Evolutionary conservation across 2,797 vertebrate species (phyloP).

Genomic region (Halcyon badia): DNA sequence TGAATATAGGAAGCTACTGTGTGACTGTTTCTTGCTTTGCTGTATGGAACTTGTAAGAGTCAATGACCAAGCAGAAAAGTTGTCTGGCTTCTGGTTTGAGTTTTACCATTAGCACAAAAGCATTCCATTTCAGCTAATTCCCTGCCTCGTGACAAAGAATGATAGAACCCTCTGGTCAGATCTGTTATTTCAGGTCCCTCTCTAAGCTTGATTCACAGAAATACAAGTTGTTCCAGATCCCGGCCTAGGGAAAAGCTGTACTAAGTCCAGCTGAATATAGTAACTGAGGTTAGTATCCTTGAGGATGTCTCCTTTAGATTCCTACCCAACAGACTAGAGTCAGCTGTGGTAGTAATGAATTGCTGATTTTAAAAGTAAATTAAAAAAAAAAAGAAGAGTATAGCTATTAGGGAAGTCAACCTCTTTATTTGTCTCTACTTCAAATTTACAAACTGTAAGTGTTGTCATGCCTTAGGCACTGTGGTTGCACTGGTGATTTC

Average conservation of each 20-base stretch:
- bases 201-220: neutral
- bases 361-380: neutral
- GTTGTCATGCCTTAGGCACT: neutral
- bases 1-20: neutral
- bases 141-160: neutral
- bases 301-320: neutral
- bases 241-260: neutral
- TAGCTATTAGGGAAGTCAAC: neutral
- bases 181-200: neutral
- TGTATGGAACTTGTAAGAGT: neutral
- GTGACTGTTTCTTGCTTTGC: neutral
- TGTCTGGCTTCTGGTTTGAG: neutral
- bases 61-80: neutral
- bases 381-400: neutral
- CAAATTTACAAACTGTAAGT: neutral
- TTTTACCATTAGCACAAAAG: neutral
- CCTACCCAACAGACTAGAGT: neutral
- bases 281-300: neutral
- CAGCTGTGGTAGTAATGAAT: neutral
- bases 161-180: neutral
- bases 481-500: constrained; percentile 19
- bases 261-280: neutral
- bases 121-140: constrained; percentile 8
- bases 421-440: neutral
- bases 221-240: fast-evolving